phyloP scores from a whole-genome alignment of 1,140 invertebrate species.

The Helicoverpa armigera region DNA sequence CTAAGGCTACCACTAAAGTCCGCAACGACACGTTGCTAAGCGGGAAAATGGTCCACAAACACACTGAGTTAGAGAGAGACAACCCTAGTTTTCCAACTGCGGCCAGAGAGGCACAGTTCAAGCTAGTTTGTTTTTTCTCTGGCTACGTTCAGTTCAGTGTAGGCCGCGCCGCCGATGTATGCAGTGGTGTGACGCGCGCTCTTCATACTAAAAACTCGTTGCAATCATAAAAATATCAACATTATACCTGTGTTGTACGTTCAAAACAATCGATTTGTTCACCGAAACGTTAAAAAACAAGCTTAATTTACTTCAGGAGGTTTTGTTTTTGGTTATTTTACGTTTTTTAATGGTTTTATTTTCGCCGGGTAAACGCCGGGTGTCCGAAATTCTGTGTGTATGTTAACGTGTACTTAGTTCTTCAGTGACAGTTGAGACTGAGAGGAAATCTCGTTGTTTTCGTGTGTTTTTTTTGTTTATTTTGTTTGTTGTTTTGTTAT shows the following conservation, averaged over 20 bases:
- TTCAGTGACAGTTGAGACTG: slow-evolving; percentile 59
- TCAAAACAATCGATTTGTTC: slow-evolving; percentile 38
- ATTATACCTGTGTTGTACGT: slow-evolving; percentile 53
- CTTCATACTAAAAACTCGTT: slow-evolving; percentile 58
- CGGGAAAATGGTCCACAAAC: slow-evolving; percentile 49
- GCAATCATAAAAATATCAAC: slow-evolving; percentile 53
- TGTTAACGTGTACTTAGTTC: slow-evolving; percentile 65
- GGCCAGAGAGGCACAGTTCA: slow-evolving; percentile 51
- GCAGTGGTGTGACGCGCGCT: slow-evolving; percentile 61
- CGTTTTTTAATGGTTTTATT: slow-evolving; percentile 64
- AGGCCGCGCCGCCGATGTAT: slow-evolving; percentile 67
- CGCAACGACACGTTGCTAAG: slow-evolving; percentile 53
- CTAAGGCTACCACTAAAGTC: slow-evolving; percentile 51
- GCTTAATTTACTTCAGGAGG: slow-evolving; percentile 53
- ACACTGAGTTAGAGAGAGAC: slow-evolving; percentile 58
- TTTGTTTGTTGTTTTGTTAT: slow-evolving; percentile 63
- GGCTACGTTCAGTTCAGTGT: slow-evolving; percentile 67
- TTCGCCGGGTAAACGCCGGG: slow-evolving; percentile 80
- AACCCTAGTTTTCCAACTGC: slow-evolving; percentile 58
- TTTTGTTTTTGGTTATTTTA: slow-evolving; percentile 63
- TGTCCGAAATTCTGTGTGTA: slow-evolving; percentile 61
- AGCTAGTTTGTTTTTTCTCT: slow-evolving; percentile 69
- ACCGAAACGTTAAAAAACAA: slow-evolving; percentile 56
- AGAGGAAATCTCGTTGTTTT: slow-evolving; percentile 51
- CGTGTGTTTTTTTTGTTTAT: slow-evolving; percentile 64